phyloP scores from a whole-genome alignment of 1,140 invertebrate genomes.

The Aphidius gifuensis region DNA sequence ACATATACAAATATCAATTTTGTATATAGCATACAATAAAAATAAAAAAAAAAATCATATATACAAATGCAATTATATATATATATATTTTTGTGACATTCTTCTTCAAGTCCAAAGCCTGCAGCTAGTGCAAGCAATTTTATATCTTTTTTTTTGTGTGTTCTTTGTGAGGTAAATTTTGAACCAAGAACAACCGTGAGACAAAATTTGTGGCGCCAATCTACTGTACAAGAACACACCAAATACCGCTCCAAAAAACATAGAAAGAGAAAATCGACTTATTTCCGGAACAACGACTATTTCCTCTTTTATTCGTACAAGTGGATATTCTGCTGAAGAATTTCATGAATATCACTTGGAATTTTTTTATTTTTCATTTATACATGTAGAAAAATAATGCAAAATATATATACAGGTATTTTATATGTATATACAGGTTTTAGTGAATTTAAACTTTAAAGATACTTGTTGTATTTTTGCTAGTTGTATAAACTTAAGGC shows the following conservation, averaged over 20 bases:
- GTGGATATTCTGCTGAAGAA: conserved; percentile 21
- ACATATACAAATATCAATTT: no score
- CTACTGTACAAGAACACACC: conserved; percentile 13
- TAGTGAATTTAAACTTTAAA: no score
- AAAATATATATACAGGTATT: no score
- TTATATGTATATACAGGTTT: no score
- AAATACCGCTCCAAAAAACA: conserved; percentile 18
- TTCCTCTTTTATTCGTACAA: conserved; percentile 21
- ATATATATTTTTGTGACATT: no score
- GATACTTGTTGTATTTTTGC: no score
- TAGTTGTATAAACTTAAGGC: no score
- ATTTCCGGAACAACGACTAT: conserved; percentile 22
- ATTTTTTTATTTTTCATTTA: background rate
- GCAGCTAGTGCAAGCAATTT: background rate
- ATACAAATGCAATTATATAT: no score
- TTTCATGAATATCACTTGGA: conserved; percentile 17
- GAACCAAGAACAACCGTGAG: background rate
- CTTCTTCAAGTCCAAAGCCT: no score
- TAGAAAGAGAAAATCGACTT: conserved; percentile 16
- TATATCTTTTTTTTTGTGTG: conserved; percentile 13
- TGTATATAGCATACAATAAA: no score
- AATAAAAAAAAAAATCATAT: no score
- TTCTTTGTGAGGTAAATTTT: conserved; percentile 11
- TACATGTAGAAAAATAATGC: no score
- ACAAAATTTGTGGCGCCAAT: conserved; percentile 16